Conservation (phyloP, 2,888 invertebrate species). For the Dichetophora obliterata region DNA sequence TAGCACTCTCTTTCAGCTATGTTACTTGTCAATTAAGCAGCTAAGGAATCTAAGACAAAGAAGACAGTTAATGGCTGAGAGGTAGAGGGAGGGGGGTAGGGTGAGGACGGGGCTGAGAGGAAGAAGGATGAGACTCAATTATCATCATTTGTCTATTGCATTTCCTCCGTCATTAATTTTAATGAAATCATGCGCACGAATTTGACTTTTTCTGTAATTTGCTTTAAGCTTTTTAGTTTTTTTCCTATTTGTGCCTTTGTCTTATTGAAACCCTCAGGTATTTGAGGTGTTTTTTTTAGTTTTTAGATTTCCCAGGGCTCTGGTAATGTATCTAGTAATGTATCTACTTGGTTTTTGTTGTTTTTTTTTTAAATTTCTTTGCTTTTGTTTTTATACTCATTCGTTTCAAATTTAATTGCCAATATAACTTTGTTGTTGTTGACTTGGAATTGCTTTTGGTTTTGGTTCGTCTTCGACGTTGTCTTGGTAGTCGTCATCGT, state of each 20-base stretch:
- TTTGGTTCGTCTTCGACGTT: conserved; percentile 45
- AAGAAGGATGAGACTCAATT: background rate
- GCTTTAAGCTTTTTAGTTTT: background rate
- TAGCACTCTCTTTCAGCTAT: background rate
- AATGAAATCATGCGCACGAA: conserved; percentile 40
- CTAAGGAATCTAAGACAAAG: background rate
- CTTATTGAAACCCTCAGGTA: background rate
- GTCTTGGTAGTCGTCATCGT: conserved; percentile 41
- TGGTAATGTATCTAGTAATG: background rate
- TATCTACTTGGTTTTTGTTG: background rate
- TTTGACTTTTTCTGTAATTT: conserved; percentile 39
- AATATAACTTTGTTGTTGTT: conserved; percentile 11
- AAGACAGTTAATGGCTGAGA: background rate
- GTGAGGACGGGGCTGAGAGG: background rate
- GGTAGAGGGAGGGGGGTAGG: background rate
- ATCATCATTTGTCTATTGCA: conserved; percentile 20
- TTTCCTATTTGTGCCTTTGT: background rate
- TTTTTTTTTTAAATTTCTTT: conserved; percentile 5
- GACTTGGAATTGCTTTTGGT: conserved; percentile 13
- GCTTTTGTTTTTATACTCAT: background rate
- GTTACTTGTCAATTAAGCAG: conserved; percentile 11
- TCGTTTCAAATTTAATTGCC: conserved; percentile 44
- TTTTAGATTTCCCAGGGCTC: conserved; percentile 6
- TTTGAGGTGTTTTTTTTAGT: conserved; percentile 6
- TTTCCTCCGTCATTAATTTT: conserved; percentile 21